Base-by-base conservation (phyloP, 2,797 vertebrate species). In the Tarsius wallacei region DNA sequence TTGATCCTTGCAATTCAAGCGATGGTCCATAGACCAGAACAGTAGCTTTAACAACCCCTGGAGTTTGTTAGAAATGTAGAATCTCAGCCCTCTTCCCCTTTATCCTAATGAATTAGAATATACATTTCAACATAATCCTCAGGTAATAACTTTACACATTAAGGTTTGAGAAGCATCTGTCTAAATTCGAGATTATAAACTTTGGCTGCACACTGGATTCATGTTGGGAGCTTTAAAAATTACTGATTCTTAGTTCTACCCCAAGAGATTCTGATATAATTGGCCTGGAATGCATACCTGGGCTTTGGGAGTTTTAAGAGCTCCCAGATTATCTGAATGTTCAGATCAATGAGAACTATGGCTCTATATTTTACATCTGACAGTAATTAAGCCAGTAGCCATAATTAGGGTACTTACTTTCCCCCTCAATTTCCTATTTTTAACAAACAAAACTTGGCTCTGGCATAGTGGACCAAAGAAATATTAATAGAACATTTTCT, bases 391-490 rank as follows among this genome's bases (percentile, higher is more conserved):
- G 47, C 31, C 19, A 12, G 16, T 68, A 63, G 16, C 51, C 47
- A 86, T 92, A 55, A 28, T 15, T 42, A 86, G 94, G 22, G 13
- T 73, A 47, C 49, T 93, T 51, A 59, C 93, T 83, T 94, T 53
- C 76, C 83, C 7, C 49, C 31, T 28, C 7, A 53, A 11, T 55
- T 96, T 66, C 19, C 42, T 87, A 36, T 91, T 53, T 70, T 24
- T 66, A 73, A 14, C 61, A 81, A 87, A 47, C 10, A 90, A 49
- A 55, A 0, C 5, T 57, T 59, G 31, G 11, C 22, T 87, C 31
- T 61, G 53, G 7, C 28, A 63, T 15, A 68, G 73, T 28, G 7
- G 24, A 91, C n/a, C 12, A 55, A 97, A 73, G 28, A 26, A 73
- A 87, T 26, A 63, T 51, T 64, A 55, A 80, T 96, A 57, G 10